Evolutionary conservation across 2,113 vertebrate species (phyloP).

Genomic region (Oncorhynchus masou): DNA sequence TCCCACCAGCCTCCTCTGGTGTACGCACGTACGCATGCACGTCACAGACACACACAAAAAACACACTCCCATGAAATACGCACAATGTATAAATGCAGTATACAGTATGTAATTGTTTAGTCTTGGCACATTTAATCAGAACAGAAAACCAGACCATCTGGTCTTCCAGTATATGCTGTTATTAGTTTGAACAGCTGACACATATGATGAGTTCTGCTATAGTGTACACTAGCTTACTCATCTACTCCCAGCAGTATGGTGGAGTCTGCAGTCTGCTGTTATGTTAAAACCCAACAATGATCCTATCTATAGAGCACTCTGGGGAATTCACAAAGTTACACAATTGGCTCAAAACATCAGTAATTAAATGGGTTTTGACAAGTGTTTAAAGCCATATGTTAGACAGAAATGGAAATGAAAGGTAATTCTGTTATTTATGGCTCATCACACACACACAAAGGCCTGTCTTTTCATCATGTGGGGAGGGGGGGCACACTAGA

Average conservation of each 20-base stretch:
- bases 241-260: not conserved
- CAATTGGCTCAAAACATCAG: slow-evolving; percentile 37
- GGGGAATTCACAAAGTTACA: slow-evolving; percentile 32
- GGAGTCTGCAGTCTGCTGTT: slow-evolving; percentile 7
- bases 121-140: no score
- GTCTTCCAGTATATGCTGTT: no score
- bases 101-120: no score
- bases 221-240: no score
- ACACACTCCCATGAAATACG: not conserved
- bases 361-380: slow-evolving; percentile 58
- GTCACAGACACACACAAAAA: not conserved
- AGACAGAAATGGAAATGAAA: slow-evolving; percentile 44
- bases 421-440: slow-evolving; percentile 49
- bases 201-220: no score
- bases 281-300: slow-evolving; percentile 8
- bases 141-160: no score
- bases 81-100: no score
- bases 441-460: slow-evolving; percentile 15
- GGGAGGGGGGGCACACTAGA: slow-evolving; percentile 46
- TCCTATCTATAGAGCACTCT: slow-evolving; percentile 24
- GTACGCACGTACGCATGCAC: not conserved
- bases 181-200: no score
- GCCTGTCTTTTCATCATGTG: slow-evolving; percentile 31
- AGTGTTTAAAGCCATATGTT: slow-evolving; percentile 47
- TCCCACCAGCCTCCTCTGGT: no score